Base-by-base conservation (phyloP, 1,140 invertebrate species). In the Branchinecta lynchi region DNA sequence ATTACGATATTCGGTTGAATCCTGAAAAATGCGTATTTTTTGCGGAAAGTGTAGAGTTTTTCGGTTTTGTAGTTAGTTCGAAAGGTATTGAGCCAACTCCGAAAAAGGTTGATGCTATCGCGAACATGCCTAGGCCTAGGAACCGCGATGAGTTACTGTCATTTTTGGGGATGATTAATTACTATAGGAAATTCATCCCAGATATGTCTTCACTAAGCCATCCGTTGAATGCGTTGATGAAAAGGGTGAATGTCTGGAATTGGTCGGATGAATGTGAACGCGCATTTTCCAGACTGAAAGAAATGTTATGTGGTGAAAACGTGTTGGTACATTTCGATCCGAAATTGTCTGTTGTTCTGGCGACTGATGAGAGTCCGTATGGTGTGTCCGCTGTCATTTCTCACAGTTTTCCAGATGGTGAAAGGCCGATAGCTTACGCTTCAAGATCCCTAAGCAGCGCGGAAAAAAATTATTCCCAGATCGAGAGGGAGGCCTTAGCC, bases 281-380 rank as follows among this genome's bases (percentile, higher is more conserved):
- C 8, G 72, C 72, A 8, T 74, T 75, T 45, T n/a, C 74, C 9
- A 46, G 69, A 9, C 10, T 74, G 21, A 73, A 65, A 60, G 51
- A 60, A 6, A 60, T 12, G 12, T 60, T 60, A 6, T 15, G 12
- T 15, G 51, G 51, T 12, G 51, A 60, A 60, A 60, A 60, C 12
- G 12, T 60, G 17, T 60, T 82, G 8, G 74, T 74, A n/a, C 80
- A 79, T 69, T 80, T 75, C 70, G 73, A 80, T 65, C 76, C 76
- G n/a, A 72, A 77, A 74, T 76, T 78, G 75, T 80, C 81, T 76
- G 75, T 83, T 75, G 76, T 80, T 74, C 75, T 84, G 8, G 73
- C 77, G 8, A 76, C 73, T 9, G 81, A 82, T 73, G 78, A 77
- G 20, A 77, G 73, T 32, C 73, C 76, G 3, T 74, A 74, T 65